phyloP scores from a whole-genome alignment of 2,888 invertebrate genomes.

The Phaonia tiefii region DNA sequence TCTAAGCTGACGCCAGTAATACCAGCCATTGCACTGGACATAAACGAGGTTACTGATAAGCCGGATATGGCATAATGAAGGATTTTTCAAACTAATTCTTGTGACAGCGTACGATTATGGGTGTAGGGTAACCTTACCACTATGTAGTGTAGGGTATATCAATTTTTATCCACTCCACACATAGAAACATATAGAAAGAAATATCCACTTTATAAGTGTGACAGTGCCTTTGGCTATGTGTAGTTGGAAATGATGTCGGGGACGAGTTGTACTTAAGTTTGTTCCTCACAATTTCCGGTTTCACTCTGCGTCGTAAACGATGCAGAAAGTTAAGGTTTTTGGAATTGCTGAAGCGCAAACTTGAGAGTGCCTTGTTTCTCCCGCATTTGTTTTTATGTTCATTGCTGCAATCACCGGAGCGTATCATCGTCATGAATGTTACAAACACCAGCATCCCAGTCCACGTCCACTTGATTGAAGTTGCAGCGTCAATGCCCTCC shows the following conservation, averaged over 20 bases:
- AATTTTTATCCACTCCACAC: no score
- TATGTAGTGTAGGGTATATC: no score
- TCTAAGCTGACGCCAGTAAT: no score
- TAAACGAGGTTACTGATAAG: no score
- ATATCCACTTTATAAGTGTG: no score
- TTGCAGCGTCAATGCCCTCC: constrained; percentile 63
- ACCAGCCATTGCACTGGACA: no score
- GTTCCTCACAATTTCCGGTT: constrained; percentile 70
- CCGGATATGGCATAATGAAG: no score
- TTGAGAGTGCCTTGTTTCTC: constrained; percentile 53
- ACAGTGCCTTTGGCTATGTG: no score
- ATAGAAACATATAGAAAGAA: no score
- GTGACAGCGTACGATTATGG: no score
- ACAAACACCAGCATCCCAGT: background rate
- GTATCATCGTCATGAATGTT: constrained; percentile 10
- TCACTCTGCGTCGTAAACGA: constrained; percentile 65
- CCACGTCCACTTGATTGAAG: constrained; percentile 55
- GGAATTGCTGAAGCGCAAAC: constrained; percentile 64
- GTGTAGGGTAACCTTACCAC: no score
- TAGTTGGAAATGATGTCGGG: background rate
- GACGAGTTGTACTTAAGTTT: constrained; percentile 60
- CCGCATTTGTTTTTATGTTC: constrained; percentile 20
- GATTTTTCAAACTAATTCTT: no score
- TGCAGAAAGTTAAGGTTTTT: constrained; percentile 65
- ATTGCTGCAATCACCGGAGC: constrained; percentile 16